phyloP scores from a whole-genome alignment of 2,888 invertebrate genomes.

The Acleris literana region DNA sequence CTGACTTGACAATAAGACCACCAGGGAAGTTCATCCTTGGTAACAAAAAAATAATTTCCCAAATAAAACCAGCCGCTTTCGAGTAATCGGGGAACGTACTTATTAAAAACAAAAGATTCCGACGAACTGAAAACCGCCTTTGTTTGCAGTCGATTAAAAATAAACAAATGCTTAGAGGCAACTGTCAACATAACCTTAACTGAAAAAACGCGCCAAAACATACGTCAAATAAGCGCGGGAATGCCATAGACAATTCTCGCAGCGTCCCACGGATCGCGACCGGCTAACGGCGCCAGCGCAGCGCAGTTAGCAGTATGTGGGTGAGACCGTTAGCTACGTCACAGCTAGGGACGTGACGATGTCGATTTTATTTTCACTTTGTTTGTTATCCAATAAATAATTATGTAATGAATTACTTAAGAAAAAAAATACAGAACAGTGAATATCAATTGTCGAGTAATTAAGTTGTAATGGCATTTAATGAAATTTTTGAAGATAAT shows the following conservation, averaged over 20 bases:
- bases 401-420: neutral
- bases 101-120: no score
- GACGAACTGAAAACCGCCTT: no score
- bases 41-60: no score
- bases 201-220: conserved; percentile 7
- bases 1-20: no score
- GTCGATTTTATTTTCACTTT: conserved; percentile 6
- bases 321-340: conserved; percentile 80
- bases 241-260: conserved; percentile 9
- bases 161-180: neutral
- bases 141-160: no score
- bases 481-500: no score
- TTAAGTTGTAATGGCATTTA: no score
- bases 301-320: conserved; percentile 81
- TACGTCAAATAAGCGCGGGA: conserved; percentile 24
- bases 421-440: neutral
- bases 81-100: no score
- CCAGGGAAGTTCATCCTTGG: no score
- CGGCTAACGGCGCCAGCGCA: conserved; percentile 74
- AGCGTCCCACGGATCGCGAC: conserved; percentile 59
- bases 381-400: neutral
- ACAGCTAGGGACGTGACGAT: conserved; percentile 58
- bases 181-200: neutral
- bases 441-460: no score
- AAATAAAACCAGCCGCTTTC: no score